A percentile compares a stretch with the other conserved stretches of the same genome.
phyloP scores from a whole-genome alignment of 2,113 vertebrate species.

The Mirounga angustirostris region DNA sequence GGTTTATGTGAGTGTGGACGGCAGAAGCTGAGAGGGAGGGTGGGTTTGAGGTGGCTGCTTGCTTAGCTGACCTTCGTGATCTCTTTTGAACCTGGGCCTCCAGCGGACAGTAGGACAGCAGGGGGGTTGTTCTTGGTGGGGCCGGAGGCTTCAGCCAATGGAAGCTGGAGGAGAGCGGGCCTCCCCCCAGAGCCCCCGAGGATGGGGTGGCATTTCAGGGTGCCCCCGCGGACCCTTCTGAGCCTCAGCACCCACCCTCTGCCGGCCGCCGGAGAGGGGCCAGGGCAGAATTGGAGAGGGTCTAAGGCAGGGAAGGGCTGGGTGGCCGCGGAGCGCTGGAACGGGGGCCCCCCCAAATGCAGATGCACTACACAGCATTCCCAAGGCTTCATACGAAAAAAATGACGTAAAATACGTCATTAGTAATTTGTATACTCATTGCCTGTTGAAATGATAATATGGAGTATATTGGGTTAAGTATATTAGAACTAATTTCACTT shows the following conservation, averaged over 20 bases:
- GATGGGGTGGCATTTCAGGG: neutral
- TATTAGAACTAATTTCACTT: no score
- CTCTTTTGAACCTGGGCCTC: neutral
- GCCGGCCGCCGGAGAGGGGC: no score
- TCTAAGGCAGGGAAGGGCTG: no score
- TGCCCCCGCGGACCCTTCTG: no score
- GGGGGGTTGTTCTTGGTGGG: neutral
- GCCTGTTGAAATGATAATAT: neutral
- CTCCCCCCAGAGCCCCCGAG: neutral
- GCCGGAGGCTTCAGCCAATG: neutral
- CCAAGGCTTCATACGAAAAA: neutral
- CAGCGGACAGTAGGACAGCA: neutral
- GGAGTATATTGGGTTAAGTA: neutral
- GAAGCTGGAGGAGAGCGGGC: neutral
- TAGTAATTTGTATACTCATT: neutral
- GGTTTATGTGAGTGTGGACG: no score
- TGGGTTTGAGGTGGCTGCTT: neutral
- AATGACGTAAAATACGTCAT: no score
- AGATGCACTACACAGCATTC: no score
- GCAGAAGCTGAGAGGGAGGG: fast-evolving
- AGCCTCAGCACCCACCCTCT: no score
- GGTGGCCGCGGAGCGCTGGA: no score
- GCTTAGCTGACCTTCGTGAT: neutral
- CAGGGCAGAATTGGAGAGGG: neutral
- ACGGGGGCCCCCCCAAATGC: no score